phyloP scores from a whole-genome alignment of 2,888 invertebrate genomes.

The Xanthorhoe spadicearia region DNA sequence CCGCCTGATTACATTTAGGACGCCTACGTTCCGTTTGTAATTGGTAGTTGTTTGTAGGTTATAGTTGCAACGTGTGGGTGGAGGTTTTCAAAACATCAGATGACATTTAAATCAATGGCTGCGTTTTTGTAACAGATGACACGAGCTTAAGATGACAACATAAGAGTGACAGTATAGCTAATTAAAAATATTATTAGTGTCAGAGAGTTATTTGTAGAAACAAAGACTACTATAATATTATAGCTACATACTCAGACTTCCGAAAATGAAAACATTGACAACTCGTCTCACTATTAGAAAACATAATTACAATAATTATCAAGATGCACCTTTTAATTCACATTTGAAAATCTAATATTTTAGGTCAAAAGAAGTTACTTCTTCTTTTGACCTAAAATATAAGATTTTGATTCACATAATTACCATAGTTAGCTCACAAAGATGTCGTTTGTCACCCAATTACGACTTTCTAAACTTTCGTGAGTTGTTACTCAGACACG shows the following conservation, averaged over 20 bases:
- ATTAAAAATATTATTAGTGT: background rate
- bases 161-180: background rate
- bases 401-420: no score
- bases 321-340: no score
- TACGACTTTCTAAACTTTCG: background rate
- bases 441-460: background rate
- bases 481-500: background rate
- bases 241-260: no score
- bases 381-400: no score
- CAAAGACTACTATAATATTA: no score
- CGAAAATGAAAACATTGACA: no score
- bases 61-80: constrained; percentile 7
- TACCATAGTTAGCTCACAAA: no score
- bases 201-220: no score
- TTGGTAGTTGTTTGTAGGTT: constrained; percentile 10
- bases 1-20: constrained; percentile 28
- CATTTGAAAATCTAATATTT: no score
- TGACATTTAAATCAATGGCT: constrained; percentile 27
- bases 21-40: constrained; percentile 32
- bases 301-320: no score
- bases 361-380: no score
- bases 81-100: constrained; percentile 24
- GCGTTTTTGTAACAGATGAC: constrained; percentile 11
- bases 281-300: no score
- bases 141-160: background rate